A percentile compares a stretch with the other conserved stretches of the same genome.
Conservation (phyloP, 2,797 vertebrate genomes). For the Catostomus latipinnis region DNA sequence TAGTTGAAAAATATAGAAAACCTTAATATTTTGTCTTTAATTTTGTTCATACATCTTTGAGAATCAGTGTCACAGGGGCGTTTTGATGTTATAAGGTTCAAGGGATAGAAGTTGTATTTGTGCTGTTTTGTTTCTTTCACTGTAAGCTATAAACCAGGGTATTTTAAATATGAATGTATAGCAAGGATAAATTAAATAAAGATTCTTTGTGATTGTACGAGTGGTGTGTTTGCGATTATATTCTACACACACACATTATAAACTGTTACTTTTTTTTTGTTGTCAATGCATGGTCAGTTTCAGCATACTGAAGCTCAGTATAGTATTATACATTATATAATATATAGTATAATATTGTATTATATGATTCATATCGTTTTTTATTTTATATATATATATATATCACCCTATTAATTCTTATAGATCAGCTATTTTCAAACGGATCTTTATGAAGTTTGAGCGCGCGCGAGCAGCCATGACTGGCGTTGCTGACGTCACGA, state of each 20-base stretch:
- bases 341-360: not conserved
- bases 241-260: too few species aligned
- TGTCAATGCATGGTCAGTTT: too few species aligned
- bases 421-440: too few species aligned
- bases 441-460: not conserved
- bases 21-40: not conserved
- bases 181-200: conserved; percentile 14
- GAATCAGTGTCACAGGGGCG: not conserved
- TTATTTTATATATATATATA: too few species aligned
- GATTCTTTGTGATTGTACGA: not conserved
- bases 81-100: not conserved
- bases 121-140: conserved; percentile 4
- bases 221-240: too few species aligned
- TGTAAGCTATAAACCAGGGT: not conserved
- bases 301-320: too few species aligned
- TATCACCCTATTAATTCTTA: not conserved
- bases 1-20: not conserved
- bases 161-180: conserved; percentile 56
- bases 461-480: conserved; percentile 6
- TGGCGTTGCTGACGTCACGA: conserved; percentile 17
- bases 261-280: too few species aligned
- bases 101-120: conserved; percentile 7
- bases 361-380: not conserved
- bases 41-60: not conserved
- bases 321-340: too few species aligned